Evolutionary conservation across 2,797 vertebrate genomes (phyloP), one percentile per base, ranked within the genome.

Genomic region (Emys orbicularis): DNA sequence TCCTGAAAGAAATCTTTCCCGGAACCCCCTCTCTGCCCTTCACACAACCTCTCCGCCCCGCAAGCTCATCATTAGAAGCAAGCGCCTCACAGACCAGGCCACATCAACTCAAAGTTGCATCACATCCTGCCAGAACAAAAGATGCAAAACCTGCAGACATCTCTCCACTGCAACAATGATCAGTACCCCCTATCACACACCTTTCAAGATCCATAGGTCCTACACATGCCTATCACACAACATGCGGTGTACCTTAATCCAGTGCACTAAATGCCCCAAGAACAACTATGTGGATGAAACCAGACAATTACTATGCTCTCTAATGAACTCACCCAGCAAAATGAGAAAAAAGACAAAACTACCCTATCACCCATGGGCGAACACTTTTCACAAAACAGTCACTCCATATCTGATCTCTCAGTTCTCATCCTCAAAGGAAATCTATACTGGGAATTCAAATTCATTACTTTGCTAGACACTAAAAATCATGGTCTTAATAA

Each of bases 11-110:
- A 12, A 41, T 72, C 19, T 41, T 41, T 72, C 37, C 68, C 23
- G 11, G 21, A 41, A 25, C 3, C 68, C 61, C 16, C 18, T 72
- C 37, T 12, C n/a, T 41, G 19, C 10, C 37, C 68, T 72, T 41
- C 21, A 72, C 5, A 25, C 65, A 37, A 11, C 5, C 19, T 2
- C 56, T 27, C 27, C 4, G 0, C 25, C 25, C 4, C 19, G 21
- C 37, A 12, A 41, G n/a, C 68, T 41, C n/a, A 72, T 72, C 10
- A 72, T 72, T n/a, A 72, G 21, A 72, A 23, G 19, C 37, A 72
- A 72, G 68, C 65, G 72, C 19, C 68, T 12, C n/a, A 41, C 21
- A 41, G n/a, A 72, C 5, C 4, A 72, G n/a, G 19, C 23, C n/a
- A 10, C n/a, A 72, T 37, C 68, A 68, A 37, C 19, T 41, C 68